Base-by-base conservation (phyloP, 2,113 vertebrate species). In the Lonchura striata region DNA sequence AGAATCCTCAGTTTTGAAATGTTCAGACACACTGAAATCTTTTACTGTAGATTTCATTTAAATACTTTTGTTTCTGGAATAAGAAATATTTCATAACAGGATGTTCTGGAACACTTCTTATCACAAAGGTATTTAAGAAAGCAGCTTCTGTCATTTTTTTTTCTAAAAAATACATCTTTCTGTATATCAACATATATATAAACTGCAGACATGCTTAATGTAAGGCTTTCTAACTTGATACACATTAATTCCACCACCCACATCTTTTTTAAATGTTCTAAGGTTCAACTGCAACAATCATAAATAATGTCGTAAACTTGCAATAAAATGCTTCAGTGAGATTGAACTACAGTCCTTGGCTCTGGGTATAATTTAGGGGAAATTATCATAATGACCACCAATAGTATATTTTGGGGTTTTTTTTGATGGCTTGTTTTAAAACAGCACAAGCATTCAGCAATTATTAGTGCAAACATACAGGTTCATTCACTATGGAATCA, bases 321-420 rank as follows among this genome's bases (percentile, higher is more conserved):
- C 30, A 84, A 13, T 41, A 71, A 66, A 74, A 82, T 18, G 53
- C 20, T 63, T 83, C 39, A 84, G 20, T 5, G 7, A 60, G 39
- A 54, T 10, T 56, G 20, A 30, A 82, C 33, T 11, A 47, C 35
- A 56, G 52, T 54, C 19, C 57, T 49, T 4, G 25, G 10, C 21
- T 75, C 42, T 74, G 69, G 42, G 57, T 83, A n/a, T 18, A 70
- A 11, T 37, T 68, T 49, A 77, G 52, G 19, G 35, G 23, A 75
- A 88, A 37, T 2, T 13, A 57, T 27, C 20, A 64, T 22, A 52
- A 72, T 74, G n/a, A 33, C 7, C 53, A 91, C 7, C 15, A 39
- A 35, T 4, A 74, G 3, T 20, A 63, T 12, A 11, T 35, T 70
- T 3, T 7, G 9, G 8, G 1, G 0, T 0, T 0, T 13, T 46